Percentiles rank a stretch among this genome's conserved stretches.
phyloP scores from a whole-genome alignment of 2,113 vertebrate genomes.

The Sitta europaea region DNA sequence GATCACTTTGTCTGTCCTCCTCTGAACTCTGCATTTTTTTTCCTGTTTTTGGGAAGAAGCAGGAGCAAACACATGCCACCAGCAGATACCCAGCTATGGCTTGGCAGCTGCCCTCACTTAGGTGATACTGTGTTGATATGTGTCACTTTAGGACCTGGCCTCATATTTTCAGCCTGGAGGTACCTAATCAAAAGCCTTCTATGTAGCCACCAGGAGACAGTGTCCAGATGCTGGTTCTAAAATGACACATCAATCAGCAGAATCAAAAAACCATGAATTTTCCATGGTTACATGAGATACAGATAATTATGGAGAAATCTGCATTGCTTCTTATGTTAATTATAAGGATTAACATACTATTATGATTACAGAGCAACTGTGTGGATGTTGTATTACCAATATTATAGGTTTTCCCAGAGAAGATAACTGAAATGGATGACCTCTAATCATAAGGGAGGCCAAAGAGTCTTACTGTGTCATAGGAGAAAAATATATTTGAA shows the following conservation, averaged over 20 bases:
- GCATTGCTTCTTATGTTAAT: neutral
- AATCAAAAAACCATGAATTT: slow-evolving; percentile 3
- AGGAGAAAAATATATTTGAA: neutral
- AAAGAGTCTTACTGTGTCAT: neutral
- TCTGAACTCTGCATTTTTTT: neutral
- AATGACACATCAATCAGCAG: neutral
- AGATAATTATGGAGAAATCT: neutral
- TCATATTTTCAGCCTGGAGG: neutral
- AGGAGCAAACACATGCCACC: neutral
- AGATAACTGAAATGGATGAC: neutral
- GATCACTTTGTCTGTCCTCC: neutral
- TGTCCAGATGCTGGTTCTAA: neutral
- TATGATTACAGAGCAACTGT: neutral
- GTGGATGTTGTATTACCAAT: neutral
- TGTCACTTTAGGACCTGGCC: neutral
- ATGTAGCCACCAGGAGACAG: neutral
- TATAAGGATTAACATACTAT: neutral
- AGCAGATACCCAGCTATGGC: neutral
- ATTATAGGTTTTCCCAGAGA: neutral
- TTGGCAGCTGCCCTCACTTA: neutral
- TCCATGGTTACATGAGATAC: neutral
- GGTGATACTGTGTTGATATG: neutral
- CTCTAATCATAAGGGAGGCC: neutral
- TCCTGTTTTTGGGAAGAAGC: neutral
- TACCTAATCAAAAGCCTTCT: neutral